phyloP scores from a whole-genome alignment of 2,888 invertebrate species.

The Phasia obesa region DNA sequence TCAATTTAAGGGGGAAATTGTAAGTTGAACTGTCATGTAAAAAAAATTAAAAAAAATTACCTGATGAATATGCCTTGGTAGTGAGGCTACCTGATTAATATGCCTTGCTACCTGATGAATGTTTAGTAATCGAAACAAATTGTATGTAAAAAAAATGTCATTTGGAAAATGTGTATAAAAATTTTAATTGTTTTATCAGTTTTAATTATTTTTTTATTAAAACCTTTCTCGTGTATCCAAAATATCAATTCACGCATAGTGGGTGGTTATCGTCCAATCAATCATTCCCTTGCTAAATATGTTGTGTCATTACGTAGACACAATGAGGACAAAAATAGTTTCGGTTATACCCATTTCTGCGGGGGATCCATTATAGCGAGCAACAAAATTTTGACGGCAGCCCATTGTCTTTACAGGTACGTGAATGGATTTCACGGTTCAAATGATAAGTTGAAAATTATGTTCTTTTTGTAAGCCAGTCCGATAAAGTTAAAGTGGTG shows the following conservation, averaged over 20 bases:
- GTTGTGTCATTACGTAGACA: constrained; percentile 36
- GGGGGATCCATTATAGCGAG: constrained; percentile 73
- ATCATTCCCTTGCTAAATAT: constrained; percentile 45
- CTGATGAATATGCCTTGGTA: too few relatives aligned
- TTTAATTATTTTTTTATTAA: neutral
- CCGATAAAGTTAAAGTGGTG: constrained; percentile 20
- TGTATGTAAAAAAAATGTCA: neutral
- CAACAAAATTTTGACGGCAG: constrained; percentile 73
- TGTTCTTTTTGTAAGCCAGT: too few relatives aligned
- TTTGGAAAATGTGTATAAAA: neutral
- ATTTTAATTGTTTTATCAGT: neutral
- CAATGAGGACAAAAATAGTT: constrained; percentile 41
- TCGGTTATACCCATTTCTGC: constrained; percentile 75
- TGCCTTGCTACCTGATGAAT: too few relatives aligned
- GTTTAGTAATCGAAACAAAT: too few relatives aligned
- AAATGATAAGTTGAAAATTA: neutral
- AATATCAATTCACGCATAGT: constrained; percentile 10
- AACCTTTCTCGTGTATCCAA: neutral
- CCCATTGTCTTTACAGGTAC: constrained; percentile 73
- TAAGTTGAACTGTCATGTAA: too few relatives aligned
- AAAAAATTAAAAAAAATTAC: too few relatives aligned
- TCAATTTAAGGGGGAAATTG: too few relatives aligned
- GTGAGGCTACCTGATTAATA: too few relatives aligned
- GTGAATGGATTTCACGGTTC: neutral
- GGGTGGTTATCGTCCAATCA: constrained; percentile 3